Evolutionary conservation across 2,888 invertebrate genomes (phyloP).

Genomic region (Cerastis leucographa): DNA sequence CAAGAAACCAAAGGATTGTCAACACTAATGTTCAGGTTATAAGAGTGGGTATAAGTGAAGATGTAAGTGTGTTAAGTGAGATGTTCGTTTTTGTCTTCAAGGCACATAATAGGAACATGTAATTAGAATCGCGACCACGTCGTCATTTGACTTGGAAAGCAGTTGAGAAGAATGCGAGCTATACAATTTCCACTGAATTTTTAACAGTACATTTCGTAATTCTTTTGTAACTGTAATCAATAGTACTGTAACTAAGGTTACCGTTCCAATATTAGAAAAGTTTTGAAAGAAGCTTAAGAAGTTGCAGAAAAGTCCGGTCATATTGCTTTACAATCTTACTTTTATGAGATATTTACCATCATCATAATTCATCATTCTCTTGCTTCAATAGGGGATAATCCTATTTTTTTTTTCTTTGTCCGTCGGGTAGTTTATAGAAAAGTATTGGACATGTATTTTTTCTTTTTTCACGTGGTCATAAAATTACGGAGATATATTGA

Average conservation of each 20-base stretch:
- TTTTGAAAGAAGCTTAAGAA: neutral
- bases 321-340: neutral
- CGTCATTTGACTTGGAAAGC: slow-evolving; percentile 87
- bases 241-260: slow-evolving; percentile 14
- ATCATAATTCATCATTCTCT: no score
- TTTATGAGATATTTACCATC: neutral
- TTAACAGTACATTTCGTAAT: slow-evolving; percentile 76
- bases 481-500: no score
- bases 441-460: no score
- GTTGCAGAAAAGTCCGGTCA: neutral
- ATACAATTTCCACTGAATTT: slow-evolving; percentile 78
- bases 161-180: slow-evolving; percentile 78
- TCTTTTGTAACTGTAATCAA: slow-evolving; percentile 61
- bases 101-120: slow-evolving; percentile 77
- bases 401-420: no score
- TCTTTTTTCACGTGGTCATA: no score
- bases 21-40: slow-evolving; percentile 51
- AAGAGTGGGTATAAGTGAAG: slow-evolving; percentile 31
- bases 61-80: slow-evolving; percentile 56
- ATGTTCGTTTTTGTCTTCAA: slow-evolving; percentile 65
- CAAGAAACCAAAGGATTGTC: slow-evolving; percentile 47
- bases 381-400: no score
- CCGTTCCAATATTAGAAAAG: neutral
- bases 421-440: no score
- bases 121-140: slow-evolving; percentile 81